These are phyloP conservation scores for Saturnia japonica DNA, from an alignment of 2,888 invertebrate species.

Conservation along the genomic window DNA sequence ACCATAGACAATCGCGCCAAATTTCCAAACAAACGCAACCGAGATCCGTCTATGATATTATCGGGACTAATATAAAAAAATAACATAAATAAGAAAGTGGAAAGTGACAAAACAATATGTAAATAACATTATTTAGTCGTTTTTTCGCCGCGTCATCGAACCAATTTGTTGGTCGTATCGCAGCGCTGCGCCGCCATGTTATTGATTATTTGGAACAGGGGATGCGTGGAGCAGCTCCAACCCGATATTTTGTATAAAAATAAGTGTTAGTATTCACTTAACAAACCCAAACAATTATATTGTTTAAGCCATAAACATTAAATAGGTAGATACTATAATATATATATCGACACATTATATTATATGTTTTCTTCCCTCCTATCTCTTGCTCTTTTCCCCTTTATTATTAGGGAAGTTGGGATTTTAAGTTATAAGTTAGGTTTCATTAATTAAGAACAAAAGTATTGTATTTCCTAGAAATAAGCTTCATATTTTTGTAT, in stretches of 20 bases:
- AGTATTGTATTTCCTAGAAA: no score
- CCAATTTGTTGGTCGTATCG: slow-evolving; percentile 68
- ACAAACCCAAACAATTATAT: background rate
- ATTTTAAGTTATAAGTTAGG: no score
- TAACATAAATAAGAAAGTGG: slow-evolving; percentile 55
- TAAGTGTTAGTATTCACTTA: background rate
- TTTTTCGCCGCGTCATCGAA: slow-evolving; percentile 64
- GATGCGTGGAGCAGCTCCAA: slow-evolving; percentile 35
- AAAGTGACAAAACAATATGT: slow-evolving; percentile 82
- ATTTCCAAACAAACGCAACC: slow-evolving; percentile 66
- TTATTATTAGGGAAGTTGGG: no score
- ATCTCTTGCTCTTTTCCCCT: no score
- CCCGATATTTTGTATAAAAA: slow-evolving; percentile 4
- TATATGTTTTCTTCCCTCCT: no score
- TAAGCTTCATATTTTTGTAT: no score
- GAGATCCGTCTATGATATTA: slow-evolving; percentile 48
- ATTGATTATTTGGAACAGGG: slow-evolving; percentile 53
- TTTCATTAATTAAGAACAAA: no score
- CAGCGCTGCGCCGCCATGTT: slow-evolving; percentile 41
- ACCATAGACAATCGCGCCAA: slow-evolving; percentile 64
- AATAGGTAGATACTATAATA: background rate
- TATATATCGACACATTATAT: background rate
- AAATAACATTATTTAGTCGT: slow-evolving; percentile 75
- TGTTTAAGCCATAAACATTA: background rate
- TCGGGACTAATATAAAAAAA: slow-evolving; percentile 31